Conservation (phyloP, 1,140 invertebrate genomes). For the Homarus americanus region DNA sequence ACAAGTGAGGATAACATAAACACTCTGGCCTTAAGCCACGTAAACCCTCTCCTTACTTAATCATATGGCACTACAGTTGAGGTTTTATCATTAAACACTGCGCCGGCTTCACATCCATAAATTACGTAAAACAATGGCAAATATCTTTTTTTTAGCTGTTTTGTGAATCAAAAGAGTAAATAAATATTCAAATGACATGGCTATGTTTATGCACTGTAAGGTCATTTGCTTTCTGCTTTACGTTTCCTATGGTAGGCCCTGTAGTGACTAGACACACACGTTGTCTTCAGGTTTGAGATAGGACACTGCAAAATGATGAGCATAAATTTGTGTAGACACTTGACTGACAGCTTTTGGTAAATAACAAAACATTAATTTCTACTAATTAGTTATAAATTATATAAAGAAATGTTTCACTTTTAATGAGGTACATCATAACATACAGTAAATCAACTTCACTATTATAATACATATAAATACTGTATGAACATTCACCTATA, state of each 20-base stretch:
- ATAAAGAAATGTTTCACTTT: not conserved
- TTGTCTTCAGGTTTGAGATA: conserved; percentile 16
- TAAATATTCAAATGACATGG: conserved; percentile 2
- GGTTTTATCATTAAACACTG: conserved; percentile 20
- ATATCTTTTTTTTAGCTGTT: not conserved
- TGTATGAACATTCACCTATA: conserved; percentile 12
- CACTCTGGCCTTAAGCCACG: not conserved
- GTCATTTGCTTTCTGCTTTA: conserved; percentile 3
- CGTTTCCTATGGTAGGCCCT: not conserved
- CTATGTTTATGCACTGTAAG: not conserved
- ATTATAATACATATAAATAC: conserved; percentile 21
- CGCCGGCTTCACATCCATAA: conserved; percentile 2
- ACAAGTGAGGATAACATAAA: conserved; percentile 2
- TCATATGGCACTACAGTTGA: conserved; percentile 59
- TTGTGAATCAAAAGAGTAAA: not conserved
- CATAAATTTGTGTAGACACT: not conserved
- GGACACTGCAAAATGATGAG: conserved; percentile 17
- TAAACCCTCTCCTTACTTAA: conserved; percentile 8
- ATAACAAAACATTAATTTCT: not conserved
- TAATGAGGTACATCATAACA: conserved; percentile 16
- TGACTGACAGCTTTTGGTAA: conserved; percentile 8
- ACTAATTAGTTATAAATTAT: not conserved
- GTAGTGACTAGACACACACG: conserved; percentile 39
- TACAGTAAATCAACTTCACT: not conserved
- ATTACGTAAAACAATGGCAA: not conserved